Conservation (phyloP, 1,140 invertebrate genomes). For the Ceratitis capitata region DNA sequence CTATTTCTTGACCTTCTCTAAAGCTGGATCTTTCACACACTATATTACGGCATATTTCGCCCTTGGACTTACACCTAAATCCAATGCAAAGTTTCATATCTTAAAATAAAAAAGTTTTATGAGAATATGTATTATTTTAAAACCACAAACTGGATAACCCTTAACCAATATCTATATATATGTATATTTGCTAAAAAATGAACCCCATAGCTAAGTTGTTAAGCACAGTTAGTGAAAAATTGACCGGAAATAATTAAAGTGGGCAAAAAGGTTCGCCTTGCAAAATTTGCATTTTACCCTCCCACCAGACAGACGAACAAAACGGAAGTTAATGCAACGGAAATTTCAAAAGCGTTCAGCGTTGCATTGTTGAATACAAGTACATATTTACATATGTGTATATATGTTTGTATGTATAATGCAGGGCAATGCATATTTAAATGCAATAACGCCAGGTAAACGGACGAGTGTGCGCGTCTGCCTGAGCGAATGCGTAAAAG, state of each 20-base stretch:
- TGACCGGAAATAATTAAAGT: slow-evolving; percentile 34
- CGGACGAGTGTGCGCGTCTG: neutral
- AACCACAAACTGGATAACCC: too few species aligned
- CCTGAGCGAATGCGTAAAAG: neutral
- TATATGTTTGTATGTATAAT: neutral
- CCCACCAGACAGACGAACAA: neutral
- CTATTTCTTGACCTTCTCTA: too few species aligned
- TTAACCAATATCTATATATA: neutral
- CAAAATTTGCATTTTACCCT: slow-evolving; percentile 10
- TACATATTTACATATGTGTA: neutral
- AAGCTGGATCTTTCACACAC: too few species aligned
- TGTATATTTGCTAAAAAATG: neutral
- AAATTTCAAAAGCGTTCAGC: slow-evolving; percentile 14
- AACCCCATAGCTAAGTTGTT: neutral
- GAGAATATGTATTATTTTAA: too few species aligned
- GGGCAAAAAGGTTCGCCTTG: neutral
- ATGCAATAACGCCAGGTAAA: neutral
- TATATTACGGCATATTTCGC: too few species aligned
- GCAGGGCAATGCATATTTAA: neutral
- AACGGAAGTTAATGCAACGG: slow-evolving; percentile 15
- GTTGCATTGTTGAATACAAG: neutral
- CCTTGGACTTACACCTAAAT: too few species aligned
- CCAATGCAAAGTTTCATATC: too few species aligned
- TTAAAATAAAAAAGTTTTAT: too few species aligned
- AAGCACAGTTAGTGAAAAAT: neutral